Evolutionary conservation across 2,113 vertebrate genomes (phyloP).

Genomic region (Sisor rabdophorus): DNA sequence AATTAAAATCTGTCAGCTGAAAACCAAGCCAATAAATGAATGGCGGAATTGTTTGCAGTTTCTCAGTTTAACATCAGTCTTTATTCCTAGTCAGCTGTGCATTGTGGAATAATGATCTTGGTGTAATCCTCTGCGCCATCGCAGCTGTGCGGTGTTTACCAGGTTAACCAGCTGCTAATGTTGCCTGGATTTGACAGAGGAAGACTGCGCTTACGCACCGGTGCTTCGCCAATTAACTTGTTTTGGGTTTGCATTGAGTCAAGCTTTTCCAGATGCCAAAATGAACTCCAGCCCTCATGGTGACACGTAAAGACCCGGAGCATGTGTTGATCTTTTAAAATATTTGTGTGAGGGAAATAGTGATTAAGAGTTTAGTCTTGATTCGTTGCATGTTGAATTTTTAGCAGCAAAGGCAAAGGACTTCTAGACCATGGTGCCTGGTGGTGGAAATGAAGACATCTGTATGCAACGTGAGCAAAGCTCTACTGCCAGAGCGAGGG

Average conservation of each 20-base stretch:
- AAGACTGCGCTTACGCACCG: constrained; percentile 14
- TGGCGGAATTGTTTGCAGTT: constrained; percentile 12
- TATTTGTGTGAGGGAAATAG: constrained; percentile 41
- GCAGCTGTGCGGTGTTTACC: constrained; percentile 37
- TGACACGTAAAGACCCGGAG: constrained; percentile 36
- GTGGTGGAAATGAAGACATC: constrained; percentile 55
- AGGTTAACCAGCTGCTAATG: constrained; percentile 30
- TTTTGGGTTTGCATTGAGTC: constrained; percentile 39
- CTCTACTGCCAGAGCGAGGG: constrained; percentile 44
- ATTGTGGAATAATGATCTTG: constrained; percentile 21
- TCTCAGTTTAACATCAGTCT: background rate
- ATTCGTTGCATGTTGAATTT: constrained; percentile 34
- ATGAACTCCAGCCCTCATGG: constrained; percentile 28
- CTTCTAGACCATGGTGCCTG: constrained; percentile 10
- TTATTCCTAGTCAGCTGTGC: constrained; percentile 22
- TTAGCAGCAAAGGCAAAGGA: constrained; percentile 31
- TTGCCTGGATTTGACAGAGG: constrained; percentile 24
- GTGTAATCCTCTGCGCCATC: constrained; percentile 14
- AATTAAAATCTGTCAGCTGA: background rate
- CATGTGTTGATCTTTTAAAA: constrained; percentile 45
- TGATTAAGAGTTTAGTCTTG: constrained; percentile 40
- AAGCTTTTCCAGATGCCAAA: constrained; percentile 42
- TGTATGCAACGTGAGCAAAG: constrained; percentile 43
- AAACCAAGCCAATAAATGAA: background rate
- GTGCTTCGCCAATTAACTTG: constrained; percentile 39